These are phyloP conservation scores for Gallinago nigripennis DNA, from an alignment of 2,797 vertebrate species.

Conservation along the genomic window DNA sequence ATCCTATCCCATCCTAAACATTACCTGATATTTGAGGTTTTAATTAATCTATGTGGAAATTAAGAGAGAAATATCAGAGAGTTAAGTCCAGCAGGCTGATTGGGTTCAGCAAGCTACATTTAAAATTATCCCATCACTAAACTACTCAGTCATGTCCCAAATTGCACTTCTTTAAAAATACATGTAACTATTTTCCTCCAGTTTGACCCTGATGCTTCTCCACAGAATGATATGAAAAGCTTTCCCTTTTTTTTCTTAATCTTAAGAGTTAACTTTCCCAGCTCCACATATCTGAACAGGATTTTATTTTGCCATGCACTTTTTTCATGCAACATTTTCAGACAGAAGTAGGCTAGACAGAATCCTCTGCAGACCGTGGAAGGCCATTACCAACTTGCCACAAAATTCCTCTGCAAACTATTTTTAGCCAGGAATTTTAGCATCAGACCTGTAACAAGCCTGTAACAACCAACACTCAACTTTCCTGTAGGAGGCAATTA, in stretches of 20 bases:
- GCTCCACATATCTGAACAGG: neutral
- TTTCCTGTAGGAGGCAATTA: neutral
- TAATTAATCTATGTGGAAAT: neutral
- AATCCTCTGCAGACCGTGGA: neutral
- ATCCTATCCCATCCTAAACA: neutral
- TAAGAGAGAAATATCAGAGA: neutral
- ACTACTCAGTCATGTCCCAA: neutral
- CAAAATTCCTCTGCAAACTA: neutral
- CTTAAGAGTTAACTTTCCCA: neutral
- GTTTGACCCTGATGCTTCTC: neutral
- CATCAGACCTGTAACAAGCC: neutral
- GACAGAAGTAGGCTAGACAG: neutral
- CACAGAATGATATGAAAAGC: neutral
- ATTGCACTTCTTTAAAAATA: neutral
- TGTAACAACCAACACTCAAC: neutral
- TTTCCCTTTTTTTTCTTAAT: neutral
- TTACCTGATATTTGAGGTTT: neutral
- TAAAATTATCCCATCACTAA: neutral
- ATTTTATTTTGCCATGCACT: neutral
- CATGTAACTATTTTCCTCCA: neutral
- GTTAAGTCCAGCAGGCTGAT: neutral
- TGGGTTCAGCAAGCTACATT: neutral
- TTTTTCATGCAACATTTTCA: neutral
- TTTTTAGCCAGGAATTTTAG: slow-evolving; percentile 13
- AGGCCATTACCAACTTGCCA: slow-evolving; percentile 6